Base-by-base conservation (phyloP, 2,888 invertebrate species). In the Tryphoninae sp. region DNA sequence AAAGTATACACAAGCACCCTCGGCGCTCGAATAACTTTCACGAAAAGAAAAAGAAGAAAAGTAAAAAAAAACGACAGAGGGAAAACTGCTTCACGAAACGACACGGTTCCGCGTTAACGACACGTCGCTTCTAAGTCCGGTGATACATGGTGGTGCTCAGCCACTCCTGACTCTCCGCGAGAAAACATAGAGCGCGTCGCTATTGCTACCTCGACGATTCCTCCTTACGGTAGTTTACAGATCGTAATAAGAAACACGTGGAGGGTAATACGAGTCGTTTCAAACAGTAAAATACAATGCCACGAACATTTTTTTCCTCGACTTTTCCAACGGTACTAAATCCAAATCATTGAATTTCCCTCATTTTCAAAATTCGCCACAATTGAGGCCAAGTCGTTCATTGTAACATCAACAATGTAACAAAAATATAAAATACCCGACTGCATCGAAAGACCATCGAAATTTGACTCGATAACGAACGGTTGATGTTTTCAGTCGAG, bases 21-120 rank as follows among this genome's bases (percentile, higher is more conserved):
- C 22, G 19, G 49, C 42, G 59, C 58, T 78, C 78, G 53, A 80
- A 80, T 71, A 75, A 80, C 71, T 75, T 76, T 33, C 8, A 76
- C 65, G 45, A 61, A 55, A 62, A 55, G 62, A n/a, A 62, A 61
- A 49, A 69, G 23, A 64, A 19, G 19, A 40, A 45, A 61, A 6
- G 33, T 4, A 33, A 33, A 33, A 33, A 7, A 33, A 4, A 33
- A 6, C 6, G 0, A 33, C 6, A 33, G 33, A 33, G 33, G 58
- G 8, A 58, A 58, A 40, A 58, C 69, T 22, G 45, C 61, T 45
- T 58, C 33, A 16, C 3, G 40, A 61, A 40, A 68, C 59, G n/a
- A 73, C 67, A 51, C 33, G 13, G 13, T 45, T 45, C 13, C 45
- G 45, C 45, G 45, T 45, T 45, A 45, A 45, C 45, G 45, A 45